Conservation (phyloP, 2,113 vertebrate species). For the Cyrtonyx montezumae region DNA sequence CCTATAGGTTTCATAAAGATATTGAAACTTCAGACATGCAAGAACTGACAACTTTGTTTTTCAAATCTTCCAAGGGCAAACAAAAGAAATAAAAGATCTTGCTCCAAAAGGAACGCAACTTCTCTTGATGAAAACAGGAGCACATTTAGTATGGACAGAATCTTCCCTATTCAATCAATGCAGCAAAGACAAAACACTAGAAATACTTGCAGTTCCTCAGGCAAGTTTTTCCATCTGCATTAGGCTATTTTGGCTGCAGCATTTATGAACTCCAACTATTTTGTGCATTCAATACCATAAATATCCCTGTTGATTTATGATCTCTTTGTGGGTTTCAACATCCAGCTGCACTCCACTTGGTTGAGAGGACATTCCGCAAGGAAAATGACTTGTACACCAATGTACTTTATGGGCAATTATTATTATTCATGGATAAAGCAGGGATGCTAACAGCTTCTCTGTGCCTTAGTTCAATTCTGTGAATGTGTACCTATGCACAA, state of each 20-base stretch:
- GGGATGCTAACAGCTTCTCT: not conserved
- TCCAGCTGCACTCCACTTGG: slow-evolving; percentile 39
- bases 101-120: not conserved
- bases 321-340: slow-evolving; percentile 37
- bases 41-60: not conserved
- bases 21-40: not conserved
- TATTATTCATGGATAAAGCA: slow-evolving; percentile 22
- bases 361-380: slow-evolving; percentile 8
- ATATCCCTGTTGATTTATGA: slow-evolving; percentile 48
- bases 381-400: not conserved
- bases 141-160: not conserved
- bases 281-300: slow-evolving; percentile 59
- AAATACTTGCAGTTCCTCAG: slow-evolving; percentile 36
- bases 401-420: not conserved
- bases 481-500: not conserved
- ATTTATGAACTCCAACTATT: slow-evolving; percentile 36
- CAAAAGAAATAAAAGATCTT: too few species aligned
- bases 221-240: slow-evolving; percentile 45
- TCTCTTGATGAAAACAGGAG: not conserved
- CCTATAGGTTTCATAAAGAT: not conserved
- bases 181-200: not conserved
- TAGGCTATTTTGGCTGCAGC: slow-evolving; percentile 52
- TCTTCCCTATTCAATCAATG: not conserved
- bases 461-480: not conserved
- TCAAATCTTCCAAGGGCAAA: too few species aligned